Evolutionary conservation across 2,888 invertebrate species (phyloP), one percentile per base, ranked within the genome.

Genomic region (Agrotis puta): DNA sequence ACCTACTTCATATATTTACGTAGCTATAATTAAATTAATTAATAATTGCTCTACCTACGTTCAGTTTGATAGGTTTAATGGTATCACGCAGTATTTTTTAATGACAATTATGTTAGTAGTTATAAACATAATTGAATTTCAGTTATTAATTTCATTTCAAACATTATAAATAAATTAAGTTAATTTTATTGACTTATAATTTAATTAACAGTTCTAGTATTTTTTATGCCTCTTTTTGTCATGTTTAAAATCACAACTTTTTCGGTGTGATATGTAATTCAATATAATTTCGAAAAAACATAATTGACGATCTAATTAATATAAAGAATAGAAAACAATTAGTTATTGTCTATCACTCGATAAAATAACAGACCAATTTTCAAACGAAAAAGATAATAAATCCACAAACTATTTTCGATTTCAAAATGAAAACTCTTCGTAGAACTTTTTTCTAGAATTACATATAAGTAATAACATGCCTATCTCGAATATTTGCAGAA

Each of bases 401-500:
- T 45, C 58, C n/a, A 48, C 61, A 39, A 67, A 75, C 83, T 72
- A 69, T 81, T 83, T 76, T 81, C 54, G 47, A 73, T 70, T 72
- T 51, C 54, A 59, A 68, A 83, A 76, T 80, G 72, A 68, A 75
- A 74, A 63, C 56, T 74, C 62, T 69, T 64, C 57, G 48, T 58
- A 53, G 20, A 79, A 70, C 43, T 64, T 71, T 54, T 57, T 53
- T 50, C 59, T 70, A 56, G 54, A n/a, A 74, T 68, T 73, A 59
- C 50, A 70, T 76, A 71, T 75, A 39, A 39, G 39, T 39, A 75
- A 75, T 79, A 73, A 78, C 82, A 82, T 84, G 70, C 77, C 71
- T 73, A 77, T 74, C 77, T 77, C 57, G 24, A 76, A 83, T 84
- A 82, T 85, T 83, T 80, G 74, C 69, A 54, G 71, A 81, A 79